These are phyloP conservation scores for Cerceris ruficornis DNA, from an alignment of 2,888 invertebrate species.

Conservation along the genomic window DNA sequence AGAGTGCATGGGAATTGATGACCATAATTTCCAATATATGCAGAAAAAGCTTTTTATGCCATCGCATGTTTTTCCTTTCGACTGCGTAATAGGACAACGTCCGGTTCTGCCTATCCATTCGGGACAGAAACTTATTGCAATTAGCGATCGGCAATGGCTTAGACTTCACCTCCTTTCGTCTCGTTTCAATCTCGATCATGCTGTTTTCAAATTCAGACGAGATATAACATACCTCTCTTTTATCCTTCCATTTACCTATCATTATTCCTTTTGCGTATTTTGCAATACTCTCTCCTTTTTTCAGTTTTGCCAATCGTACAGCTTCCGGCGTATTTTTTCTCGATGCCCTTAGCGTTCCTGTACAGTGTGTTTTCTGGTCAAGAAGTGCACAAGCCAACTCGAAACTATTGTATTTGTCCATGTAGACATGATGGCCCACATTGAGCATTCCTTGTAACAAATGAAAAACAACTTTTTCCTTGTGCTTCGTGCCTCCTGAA, in stretches of 20 bases:
- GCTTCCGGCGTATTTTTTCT: neutral
- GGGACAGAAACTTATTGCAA: neutral
- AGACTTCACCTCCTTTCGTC: neutral
- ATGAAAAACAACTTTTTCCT: neutral
- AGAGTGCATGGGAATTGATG: too few relatives aligned
- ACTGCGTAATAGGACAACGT: conserved; percentile 3
- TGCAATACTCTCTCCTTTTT: neutral
- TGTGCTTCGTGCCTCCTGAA: neutral
- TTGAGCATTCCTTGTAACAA: neutral
- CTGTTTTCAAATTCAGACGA: neutral
- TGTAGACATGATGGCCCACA: neutral
- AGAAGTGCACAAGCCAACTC: neutral
- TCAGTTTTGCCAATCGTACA: neutral
- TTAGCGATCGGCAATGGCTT: neutral
- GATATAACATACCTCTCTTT: neutral
- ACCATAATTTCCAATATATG: too few relatives aligned
- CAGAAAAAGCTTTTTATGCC: too few relatives aligned
- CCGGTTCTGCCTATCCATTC: conserved; percentile 1
- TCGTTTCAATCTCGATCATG: neutral
- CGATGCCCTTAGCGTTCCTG: neutral
- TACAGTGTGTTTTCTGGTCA: neutral
- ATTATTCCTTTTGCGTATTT: neutral
- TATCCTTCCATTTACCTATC: neutral
- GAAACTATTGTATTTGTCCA: neutral
- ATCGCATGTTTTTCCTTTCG: too few relatives aligned